Evolutionary conservation across 2,113 vertebrate genomes (phyloP).

Genomic region (Misgurnus anguillicaudatus): DNA sequence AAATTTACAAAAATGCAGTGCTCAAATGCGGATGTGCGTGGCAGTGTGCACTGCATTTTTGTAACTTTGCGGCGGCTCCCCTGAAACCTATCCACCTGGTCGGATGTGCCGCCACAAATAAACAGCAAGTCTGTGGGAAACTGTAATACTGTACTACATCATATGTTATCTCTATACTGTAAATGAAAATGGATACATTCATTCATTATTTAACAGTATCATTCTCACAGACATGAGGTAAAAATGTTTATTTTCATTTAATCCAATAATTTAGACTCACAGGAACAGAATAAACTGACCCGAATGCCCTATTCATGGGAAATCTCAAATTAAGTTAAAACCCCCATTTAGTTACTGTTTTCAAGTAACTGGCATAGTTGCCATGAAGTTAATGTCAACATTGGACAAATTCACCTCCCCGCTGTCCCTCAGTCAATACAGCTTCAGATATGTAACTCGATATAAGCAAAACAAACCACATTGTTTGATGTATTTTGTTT

Average conservation of each 20-base stretch:
- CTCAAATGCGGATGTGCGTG: too few relatives aligned
- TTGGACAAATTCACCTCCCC: slow-evolving; percentile 18
- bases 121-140: too few relatives aligned
- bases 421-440: slow-evolving; percentile 35
- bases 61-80: too few relatives aligned
- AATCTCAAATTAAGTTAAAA: background rate
- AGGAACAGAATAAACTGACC: background rate
- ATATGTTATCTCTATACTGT: too few relatives aligned
- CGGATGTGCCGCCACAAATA: too few relatives aligned
- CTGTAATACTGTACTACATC: too few relatives aligned
- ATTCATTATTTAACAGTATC: too few relatives aligned
- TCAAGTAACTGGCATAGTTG: slow-evolving; percentile 23
- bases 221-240: slow-evolving; percentile 3
- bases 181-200: too few relatives aligned
- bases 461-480: slow-evolving; percentile 52
- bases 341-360: background rate
- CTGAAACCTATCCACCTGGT: too few relatives aligned
- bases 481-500: slow-evolving; percentile 40
- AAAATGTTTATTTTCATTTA: background rate
- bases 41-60: too few relatives aligned
- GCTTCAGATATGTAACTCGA: slow-evolving; percentile 33
- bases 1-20: too few relatives aligned
- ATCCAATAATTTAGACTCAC: background rate
- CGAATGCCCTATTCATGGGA: slow-evolving; percentile 36
- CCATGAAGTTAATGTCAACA: slow-evolving; percentile 36